phyloP scores from a whole-genome alignment of 2,888 invertebrate species.

The Euspilapteryx auroguttella region DNA sequence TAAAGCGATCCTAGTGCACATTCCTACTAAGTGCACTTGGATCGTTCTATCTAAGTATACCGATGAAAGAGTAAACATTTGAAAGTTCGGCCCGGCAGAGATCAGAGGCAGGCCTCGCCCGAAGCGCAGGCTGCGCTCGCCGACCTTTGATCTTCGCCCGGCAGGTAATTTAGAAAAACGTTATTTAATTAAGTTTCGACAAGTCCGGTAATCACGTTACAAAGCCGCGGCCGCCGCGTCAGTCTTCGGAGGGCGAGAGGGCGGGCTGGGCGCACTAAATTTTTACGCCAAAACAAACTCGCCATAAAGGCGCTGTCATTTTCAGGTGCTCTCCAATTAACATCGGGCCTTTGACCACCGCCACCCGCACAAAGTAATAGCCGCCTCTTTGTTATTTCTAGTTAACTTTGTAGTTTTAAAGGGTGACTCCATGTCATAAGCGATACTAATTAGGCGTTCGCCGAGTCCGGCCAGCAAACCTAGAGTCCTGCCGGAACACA shows the following conservation, averaged over 20 bases:
- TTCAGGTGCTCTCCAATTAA: conserved; percentile 59
- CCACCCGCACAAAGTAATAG: conserved; percentile 29
- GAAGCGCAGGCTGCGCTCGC: conserved; percentile 48
- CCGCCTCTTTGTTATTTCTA: conserved; percentile 32
- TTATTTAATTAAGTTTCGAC: conserved; percentile 62
- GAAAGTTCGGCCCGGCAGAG: too few species aligned
- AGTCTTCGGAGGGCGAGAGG: conserved; percentile 30
- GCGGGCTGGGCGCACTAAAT: conserved; percentile 24
- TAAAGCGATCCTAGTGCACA: too few species aligned
- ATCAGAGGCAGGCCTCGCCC: conserved; percentile 37
- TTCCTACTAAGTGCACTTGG: too few species aligned
- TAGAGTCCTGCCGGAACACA: too few species aligned
- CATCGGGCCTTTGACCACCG: conserved; percentile 52
- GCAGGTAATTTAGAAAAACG: conserved; percentile 58
- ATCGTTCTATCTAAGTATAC: too few species aligned
- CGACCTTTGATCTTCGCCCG: conserved; percentile 51
- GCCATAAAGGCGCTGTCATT: conserved; percentile 54
- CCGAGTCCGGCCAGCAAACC: too few species aligned
- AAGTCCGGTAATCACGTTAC: conserved; percentile 58
- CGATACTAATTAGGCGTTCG: too few species aligned
- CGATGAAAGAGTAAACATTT: too few species aligned
- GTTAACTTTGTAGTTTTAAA: conserved; percentile 27
- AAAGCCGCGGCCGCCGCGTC: too few species aligned
- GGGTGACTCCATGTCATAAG: conserved; percentile 28
- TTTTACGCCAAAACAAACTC: conserved; percentile 50